phyloP scores from a whole-genome alignment of 2,888 invertebrate genomes.

The Syritta pipiens region DNA sequence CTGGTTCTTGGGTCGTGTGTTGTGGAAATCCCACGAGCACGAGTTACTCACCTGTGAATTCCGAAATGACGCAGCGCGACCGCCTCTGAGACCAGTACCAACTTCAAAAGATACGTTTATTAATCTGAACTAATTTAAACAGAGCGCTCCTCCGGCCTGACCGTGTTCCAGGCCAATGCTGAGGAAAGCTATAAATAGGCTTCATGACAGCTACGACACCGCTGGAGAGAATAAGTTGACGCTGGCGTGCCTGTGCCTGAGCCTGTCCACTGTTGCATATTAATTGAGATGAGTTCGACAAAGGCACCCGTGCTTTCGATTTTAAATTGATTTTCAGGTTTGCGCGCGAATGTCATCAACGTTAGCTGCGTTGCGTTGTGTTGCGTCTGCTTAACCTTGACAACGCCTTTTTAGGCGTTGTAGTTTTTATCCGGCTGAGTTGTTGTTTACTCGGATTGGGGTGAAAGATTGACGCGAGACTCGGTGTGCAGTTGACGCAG shows the following conservation, averaged over 20 bases:
- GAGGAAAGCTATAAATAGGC: not conserved
- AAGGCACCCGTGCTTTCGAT: constrained; percentile 22
- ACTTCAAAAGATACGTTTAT: not conserved
- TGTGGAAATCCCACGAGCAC: constrained; percentile 39
- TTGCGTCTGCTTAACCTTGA: too few relatives aligned
- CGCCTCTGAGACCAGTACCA: not conserved
- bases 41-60: constrained; percentile 52
- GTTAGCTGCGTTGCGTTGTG: too few relatives aligned
- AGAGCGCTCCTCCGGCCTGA: not conserved
- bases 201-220: too few relatives aligned
- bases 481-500: too few relatives aligned
- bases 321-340: constrained; percentile 57
- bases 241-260: not conserved
- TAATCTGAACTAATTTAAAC: not conserved
- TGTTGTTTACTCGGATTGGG: too few relatives aligned
- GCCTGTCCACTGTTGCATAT: constrained; percentile 41
- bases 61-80: constrained; percentile 46
- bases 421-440: too few relatives aligned
- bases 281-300: constrained; percentile 53
- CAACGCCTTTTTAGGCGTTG: too few relatives aligned
- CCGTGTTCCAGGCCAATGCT: not conserved
- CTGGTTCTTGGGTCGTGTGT: constrained; percentile 12
- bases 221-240: too few relatives aligned
- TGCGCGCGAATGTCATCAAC: constrained; percentile 3
- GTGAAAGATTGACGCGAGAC: too few relatives aligned